Conservation (phyloP, 2,113 vertebrate species). For the Falcunculus frontatus region DNA sequence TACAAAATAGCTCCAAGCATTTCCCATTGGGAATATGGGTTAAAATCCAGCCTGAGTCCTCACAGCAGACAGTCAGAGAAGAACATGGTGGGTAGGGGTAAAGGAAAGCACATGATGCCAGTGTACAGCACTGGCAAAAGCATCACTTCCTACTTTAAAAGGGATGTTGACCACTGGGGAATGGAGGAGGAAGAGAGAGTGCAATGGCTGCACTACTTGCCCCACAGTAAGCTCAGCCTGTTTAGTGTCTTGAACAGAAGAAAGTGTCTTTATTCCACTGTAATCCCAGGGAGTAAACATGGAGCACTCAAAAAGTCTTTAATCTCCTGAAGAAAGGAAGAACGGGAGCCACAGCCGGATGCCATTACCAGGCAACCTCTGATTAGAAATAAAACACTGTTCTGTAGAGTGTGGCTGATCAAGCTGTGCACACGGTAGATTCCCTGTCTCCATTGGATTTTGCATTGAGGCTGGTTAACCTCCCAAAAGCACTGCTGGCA, state of each 20-base stretch:
- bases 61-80: neutral
- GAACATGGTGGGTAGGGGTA: neutral
- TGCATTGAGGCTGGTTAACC: neutral
- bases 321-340: neutral
- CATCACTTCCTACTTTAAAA: neutral
- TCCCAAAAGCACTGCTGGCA: conserved; percentile 20
- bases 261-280: neutral
- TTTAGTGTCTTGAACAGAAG: neutral
- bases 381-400: conserved; percentile 7
- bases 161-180: neutral
- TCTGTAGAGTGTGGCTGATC: neutral
- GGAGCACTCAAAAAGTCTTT: neutral
- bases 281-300: conserved; percentile 1
- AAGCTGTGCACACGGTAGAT: neutral
- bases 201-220: neutral
- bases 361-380: neutral
- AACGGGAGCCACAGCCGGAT: neutral
- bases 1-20: neutral
- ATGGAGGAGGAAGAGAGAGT: neutral
- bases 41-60: neutral
- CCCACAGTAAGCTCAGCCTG: neutral
- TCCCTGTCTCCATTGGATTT: neutral
- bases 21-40: neutral
- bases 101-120: neutral
- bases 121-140: neutral